These are phyloP conservation scores for Brachymystax lenok DNA, from an alignment of 2,797 vertebrate genomes.

Conservation along the genomic window DNA sequence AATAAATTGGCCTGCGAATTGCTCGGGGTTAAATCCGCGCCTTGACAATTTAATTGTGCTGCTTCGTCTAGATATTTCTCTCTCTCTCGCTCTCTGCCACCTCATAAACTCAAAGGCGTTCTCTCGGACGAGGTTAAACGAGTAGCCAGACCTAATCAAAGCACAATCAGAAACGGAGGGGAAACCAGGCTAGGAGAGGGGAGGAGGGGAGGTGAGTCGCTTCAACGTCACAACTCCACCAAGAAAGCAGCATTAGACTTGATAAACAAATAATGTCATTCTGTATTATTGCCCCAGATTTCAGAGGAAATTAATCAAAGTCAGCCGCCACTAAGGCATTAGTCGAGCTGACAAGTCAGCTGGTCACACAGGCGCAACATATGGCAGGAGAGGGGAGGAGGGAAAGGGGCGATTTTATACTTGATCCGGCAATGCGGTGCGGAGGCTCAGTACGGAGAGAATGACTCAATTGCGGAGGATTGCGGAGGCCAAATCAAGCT, in stretches of 20 bases:
- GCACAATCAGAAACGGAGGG: conserved; percentile 78
- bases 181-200: conserved; percentile 6
- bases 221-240: conserved; percentile 79
- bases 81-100: conserved; percentile 27
- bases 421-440: too few species aligned
- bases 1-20: conserved; percentile 55
- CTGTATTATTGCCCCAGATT: conserved; percentile 89
- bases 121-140: conserved; percentile 65
- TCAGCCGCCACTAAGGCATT: conserved; percentile 77
- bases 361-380: conserved; percentile 74
- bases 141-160: conserved; percentile 69
- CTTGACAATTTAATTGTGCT: conserved; percentile 69
- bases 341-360: conserved; percentile 65
- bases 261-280: conserved; percentile 96
- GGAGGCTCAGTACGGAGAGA: too few species aligned
- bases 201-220: conserved; percentile 58
- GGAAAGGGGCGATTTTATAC: not conserved
- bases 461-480: too few species aligned
- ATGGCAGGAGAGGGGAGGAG: conserved; percentile 54
- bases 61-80: conserved; percentile 52
- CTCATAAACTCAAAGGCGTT: conserved; percentile 57
- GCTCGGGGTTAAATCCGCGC: conserved; percentile 51
- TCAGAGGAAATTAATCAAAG: conserved; percentile 94
- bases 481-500: too few species aligned
- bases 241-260: conserved; percentile 81